phyloP scores from a whole-genome alignment of 2,888 invertebrate genomes.

The Molorchus minor region DNA sequence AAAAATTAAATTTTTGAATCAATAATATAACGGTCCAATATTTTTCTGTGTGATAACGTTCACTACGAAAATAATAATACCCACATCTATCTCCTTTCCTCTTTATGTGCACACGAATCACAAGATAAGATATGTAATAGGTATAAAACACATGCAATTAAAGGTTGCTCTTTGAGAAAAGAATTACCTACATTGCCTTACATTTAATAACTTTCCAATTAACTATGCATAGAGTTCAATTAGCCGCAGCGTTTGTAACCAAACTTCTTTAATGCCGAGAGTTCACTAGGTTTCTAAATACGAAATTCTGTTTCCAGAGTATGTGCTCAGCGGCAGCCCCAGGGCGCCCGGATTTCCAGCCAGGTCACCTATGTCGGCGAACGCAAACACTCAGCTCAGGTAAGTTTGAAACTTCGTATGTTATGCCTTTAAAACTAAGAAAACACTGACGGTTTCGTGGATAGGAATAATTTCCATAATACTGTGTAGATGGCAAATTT shows the following conservation, averaged over 20 bases:
- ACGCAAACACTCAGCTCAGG: conserved; percentile 61
- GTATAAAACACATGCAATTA: too few species aligned
- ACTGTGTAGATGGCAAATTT: background rate
- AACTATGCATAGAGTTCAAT: background rate
- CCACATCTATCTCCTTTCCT: too few species aligned
- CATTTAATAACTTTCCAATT: background rate
- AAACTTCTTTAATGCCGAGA: too few species aligned
- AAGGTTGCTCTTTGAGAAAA: too few species aligned
- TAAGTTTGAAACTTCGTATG: conserved; percentile 56
- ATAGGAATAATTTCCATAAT: background rate
- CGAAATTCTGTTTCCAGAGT: conserved; percentile 62
- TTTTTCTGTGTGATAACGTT: too few species aligned
- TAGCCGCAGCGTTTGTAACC: conserved; percentile 5
- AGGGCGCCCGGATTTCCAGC: conserved; percentile 65
- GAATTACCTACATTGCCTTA: too few species aligned
- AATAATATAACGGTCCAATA: too few species aligned
- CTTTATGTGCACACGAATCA: too few species aligned
- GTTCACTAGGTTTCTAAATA: conserved; percentile 37
- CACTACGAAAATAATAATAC: too few species aligned
- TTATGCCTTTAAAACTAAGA: conserved; percentile 4
- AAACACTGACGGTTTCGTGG: background rate
- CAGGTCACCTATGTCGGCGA: conserved; percentile 61
- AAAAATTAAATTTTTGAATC: too few species aligned
- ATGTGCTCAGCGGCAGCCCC: conserved; percentile 66
- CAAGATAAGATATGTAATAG: too few species aligned